phyloP scores from a whole-genome alignment of 2,888 invertebrate genomes.

The Morpho deidamia region DNA sequence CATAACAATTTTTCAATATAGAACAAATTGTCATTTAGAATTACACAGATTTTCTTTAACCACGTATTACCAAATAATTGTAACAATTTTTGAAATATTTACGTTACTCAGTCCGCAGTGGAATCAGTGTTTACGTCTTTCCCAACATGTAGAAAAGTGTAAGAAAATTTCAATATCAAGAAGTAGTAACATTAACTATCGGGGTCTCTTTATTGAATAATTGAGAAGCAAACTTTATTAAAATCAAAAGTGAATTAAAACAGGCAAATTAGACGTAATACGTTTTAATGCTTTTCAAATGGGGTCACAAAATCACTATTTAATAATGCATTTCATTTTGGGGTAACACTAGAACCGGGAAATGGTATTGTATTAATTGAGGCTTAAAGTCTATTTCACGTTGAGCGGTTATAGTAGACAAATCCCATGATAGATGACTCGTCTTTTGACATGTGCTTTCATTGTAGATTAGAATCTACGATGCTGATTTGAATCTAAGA shows the following conservation, averaged over 20 bases:
- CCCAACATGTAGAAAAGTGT: no score
- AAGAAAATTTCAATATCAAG: no score
- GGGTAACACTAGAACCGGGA: constrained; percentile 26
- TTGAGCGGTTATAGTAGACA: constrained; percentile 14
- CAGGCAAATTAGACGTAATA: constrained; percentile 70
- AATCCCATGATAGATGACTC: constrained; percentile 52
- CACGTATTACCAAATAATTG: no score
- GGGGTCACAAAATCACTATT: constrained; percentile 64
- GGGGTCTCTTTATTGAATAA: constrained; percentile 51
- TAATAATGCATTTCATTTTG: constrained; percentile 63
- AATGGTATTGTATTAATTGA: not conserved
- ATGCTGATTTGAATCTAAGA: constrained; percentile 52
- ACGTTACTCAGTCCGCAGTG: no score
- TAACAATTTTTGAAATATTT: no score
- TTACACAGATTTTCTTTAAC: no score
- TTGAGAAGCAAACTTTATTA: constrained; percentile 65
- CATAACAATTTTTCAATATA: no score
- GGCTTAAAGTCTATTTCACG: not conserved
- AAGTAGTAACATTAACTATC: no score
- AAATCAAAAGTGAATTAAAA: constrained; percentile 73
- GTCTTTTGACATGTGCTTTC: constrained; percentile 51
- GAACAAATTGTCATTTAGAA: no score
- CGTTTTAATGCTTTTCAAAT: constrained; percentile 62
- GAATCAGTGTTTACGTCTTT: no score
- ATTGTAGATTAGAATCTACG: constrained; percentile 48